phyloP scores from a whole-genome alignment of 37 sponge, comb jelly and placozoan species.

The Hexactinellida sp. region DNA sequence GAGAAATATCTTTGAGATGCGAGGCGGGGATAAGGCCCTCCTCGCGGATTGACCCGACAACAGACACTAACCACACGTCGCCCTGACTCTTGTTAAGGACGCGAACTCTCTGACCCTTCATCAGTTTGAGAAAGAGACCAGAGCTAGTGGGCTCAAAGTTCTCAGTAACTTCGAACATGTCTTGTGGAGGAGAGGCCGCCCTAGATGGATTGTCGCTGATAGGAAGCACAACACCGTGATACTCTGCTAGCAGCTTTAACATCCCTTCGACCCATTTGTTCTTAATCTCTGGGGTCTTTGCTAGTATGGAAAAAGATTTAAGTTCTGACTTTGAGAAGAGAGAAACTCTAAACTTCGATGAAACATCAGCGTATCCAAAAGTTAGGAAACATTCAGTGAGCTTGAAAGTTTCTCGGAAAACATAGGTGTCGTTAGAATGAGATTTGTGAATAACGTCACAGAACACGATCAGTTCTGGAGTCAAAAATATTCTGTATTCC shows the following conservation, averaged over 20 bases:
- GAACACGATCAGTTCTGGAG: background rate
- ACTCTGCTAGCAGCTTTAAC: constrained; percentile 6
- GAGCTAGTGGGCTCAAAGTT: constrained; percentile 4
- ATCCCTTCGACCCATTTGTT: background rate
- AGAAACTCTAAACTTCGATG: constrained; percentile 10
- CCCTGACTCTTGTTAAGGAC: constrained; percentile 42
- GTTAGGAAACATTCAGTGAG: background rate
- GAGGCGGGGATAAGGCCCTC: background rate
- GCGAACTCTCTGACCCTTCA: constrained; percentile 51
- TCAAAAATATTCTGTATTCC: background rate
- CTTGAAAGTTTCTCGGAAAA: background rate
- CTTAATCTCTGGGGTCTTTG: background rate
- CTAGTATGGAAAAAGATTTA: background rate
- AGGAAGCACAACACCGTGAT: background rate
- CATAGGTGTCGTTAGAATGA: background rate
- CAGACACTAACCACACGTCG: constrained; percentile 45
- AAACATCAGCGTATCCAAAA: background rate
- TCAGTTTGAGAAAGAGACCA: constrained; percentile 27
- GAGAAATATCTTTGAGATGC: constrained; percentile 17
- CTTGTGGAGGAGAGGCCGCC: background rate
- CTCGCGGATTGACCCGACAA: background rate
- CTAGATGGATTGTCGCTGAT: background rate
- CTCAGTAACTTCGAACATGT: background rate
- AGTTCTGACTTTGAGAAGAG: background rate
- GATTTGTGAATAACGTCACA: background rate